Conservation (phyloP, 92 coral and sea anemone species). For the Epizoanthus ramosus region DNA sequence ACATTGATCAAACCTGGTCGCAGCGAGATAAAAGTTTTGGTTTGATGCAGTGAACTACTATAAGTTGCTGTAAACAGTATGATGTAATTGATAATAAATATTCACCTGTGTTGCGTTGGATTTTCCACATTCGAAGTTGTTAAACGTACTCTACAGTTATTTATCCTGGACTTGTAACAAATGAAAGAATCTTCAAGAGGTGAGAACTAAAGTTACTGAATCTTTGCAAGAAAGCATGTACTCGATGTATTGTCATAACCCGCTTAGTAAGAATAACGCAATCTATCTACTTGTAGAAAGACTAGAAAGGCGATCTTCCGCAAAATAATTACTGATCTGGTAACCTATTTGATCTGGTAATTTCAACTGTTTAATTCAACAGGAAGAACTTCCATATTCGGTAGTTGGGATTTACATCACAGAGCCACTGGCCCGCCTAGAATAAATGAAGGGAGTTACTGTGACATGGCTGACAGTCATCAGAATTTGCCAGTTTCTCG, state of each 20-base stretch:
- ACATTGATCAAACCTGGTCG: no score
- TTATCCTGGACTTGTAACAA: no score
- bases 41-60: background rate
- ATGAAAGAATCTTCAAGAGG: no score
- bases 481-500: background rate
- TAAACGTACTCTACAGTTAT: no score
- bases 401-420: background rate
- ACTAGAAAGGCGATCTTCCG: background rate
- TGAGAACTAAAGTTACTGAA: no score
- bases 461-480: background rate
- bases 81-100: conserved; percentile 2
- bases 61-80: background rate
- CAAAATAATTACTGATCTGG: background rate
- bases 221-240: no score
- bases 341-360: background rate
- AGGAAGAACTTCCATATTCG: background rate
- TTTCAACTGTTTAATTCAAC: background rate
- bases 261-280: no score
- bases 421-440: background rate
- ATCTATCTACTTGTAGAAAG: background rate
- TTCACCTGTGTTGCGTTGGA: background rate
- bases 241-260: no score
- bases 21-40: background rate
- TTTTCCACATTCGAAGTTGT: background rate
- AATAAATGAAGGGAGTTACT: background rate